These are phyloP conservation scores for Scelioninae gen. 2 DNA, from an alignment of 2,888 invertebrate genomes.

Conservation along the genomic window DNA sequence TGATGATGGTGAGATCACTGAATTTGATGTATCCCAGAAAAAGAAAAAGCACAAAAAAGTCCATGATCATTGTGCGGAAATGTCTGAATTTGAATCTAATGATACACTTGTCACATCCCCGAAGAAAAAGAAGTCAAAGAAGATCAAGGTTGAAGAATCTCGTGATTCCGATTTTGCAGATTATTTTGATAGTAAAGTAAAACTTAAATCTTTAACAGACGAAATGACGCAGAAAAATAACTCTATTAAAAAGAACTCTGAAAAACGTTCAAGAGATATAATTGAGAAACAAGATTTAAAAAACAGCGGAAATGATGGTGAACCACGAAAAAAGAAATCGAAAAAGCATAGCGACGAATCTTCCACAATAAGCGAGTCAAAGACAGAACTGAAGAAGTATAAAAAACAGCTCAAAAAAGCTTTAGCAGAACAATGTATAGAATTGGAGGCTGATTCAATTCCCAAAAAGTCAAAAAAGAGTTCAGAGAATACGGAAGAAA, in stretches of 20 bases:
- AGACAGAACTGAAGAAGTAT: background rate
- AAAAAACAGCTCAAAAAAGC: background rate
- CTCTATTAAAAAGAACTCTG: too few species aligned
- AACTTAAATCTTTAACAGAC: background rate
- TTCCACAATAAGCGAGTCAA: too few species aligned
- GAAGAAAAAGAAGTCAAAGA: background rate
- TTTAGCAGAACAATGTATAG: background rate
- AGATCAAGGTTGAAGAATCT: background rate
- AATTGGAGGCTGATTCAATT: background rate
- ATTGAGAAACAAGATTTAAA: too few species aligned
- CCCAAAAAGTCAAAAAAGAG: slow-evolving; percentile 1
- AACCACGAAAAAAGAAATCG: too few species aligned
- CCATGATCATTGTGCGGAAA: too few species aligned
- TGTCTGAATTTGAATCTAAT: too few species aligned
- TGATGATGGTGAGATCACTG: background rate
- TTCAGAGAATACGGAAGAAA: background rate
- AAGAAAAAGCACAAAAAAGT: background rate
- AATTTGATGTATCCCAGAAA: background rate
- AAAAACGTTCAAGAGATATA: too few species aligned
- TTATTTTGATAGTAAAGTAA: too few species aligned
- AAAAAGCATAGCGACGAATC: too few species aligned
- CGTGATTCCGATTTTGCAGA: too few species aligned
- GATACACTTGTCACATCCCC: background rate
- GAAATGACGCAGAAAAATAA: too few species aligned
- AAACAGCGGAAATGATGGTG: too few species aligned